phyloP scores from a whole-genome alignment of 2,888 invertebrate species.

The Oscheius myriophilus region DNA sequence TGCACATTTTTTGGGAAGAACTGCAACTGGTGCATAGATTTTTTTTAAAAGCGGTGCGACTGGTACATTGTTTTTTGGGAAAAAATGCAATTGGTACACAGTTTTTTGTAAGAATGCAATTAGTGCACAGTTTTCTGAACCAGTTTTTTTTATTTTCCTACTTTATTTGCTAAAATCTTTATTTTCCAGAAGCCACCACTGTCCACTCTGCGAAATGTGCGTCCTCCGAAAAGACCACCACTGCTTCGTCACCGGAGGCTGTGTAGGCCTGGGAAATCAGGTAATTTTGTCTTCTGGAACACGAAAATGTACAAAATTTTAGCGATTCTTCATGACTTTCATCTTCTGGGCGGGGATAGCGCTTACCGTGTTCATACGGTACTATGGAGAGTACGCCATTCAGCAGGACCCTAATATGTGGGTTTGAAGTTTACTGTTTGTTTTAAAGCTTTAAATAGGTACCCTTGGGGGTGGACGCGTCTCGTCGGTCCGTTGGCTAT shows the following conservation, averaged over 20 bases:
- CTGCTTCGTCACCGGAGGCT: constrained; percentile 72
- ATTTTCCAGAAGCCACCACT: constrained; percentile 70
- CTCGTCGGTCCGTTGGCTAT: constrained; percentile 66
- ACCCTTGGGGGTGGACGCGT: constrained; percentile 60
- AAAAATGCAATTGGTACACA: too few species aligned
- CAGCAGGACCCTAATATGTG: constrained; percentile 18
- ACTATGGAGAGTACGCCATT: constrained; percentile 37
- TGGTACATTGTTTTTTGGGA: too few species aligned
- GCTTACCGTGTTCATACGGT: constrained; percentile 42
- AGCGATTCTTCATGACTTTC: constrained; percentile 72
- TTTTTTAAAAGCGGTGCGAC: too few species aligned
- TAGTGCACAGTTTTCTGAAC: too few species aligned
- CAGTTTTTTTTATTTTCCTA: too few species aligned
- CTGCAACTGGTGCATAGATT: too few species aligned
- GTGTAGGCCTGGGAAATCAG: constrained; percentile 73
- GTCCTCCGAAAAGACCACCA: constrained; percentile 73
- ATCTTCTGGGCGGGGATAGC: constrained; percentile 69
- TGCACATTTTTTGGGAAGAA: too few species aligned
- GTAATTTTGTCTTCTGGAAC: constrained; percentile 28
- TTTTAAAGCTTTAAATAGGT: constrained; percentile 32
- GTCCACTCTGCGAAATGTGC: constrained; percentile 72
- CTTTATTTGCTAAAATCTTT: background rate
- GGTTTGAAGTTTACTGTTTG: background rate
- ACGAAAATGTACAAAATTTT: constrained; percentile 25
- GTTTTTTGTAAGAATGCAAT: too few species aligned